These are phyloP conservation scores for Trissolcus japonicus DNA, from an alignment of 2,888 invertebrate species.

Conservation along the genomic window DNA sequence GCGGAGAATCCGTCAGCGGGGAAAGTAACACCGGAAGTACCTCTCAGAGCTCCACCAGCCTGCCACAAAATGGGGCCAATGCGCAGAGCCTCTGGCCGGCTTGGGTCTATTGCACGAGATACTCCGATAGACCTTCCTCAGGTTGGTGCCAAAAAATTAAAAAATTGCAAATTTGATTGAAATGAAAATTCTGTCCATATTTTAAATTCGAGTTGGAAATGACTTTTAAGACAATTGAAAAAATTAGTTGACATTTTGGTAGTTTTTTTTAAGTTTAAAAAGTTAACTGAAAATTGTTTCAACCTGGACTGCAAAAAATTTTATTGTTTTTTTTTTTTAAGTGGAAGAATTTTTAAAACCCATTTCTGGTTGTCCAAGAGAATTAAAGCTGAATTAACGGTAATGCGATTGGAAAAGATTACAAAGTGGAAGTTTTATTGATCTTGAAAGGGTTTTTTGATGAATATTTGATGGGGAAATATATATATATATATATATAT, in stretches of 20 bases:
- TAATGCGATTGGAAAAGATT: slow-evolving; percentile 12
- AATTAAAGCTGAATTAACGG: background rate
- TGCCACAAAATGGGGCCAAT: slow-evolving; percentile 61
- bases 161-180: background rate
- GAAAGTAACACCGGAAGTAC: slow-evolving; percentile 66
- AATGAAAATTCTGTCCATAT: background rate
- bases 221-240: no score
- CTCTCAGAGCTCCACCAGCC: slow-evolving; percentile 41
- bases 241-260: no score
- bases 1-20: slow-evolving; percentile 66
- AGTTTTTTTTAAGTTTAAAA: no score
- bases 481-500: no score
- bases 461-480: no score
- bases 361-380: background rate
- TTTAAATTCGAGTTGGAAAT: no score
- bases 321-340: no score
- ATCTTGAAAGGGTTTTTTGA: background rate
- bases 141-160: no score
- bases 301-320: no score
- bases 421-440: background rate
- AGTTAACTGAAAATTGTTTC: no score
- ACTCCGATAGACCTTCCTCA: slow-evolving; percentile 92
- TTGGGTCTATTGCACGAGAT: slow-evolving; percentile 99
- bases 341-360: background rate
- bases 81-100: slow-evolving; percentile 89